Conservation (phyloP, 2,888 invertebrate species). For the Tachina grossa region DNA sequence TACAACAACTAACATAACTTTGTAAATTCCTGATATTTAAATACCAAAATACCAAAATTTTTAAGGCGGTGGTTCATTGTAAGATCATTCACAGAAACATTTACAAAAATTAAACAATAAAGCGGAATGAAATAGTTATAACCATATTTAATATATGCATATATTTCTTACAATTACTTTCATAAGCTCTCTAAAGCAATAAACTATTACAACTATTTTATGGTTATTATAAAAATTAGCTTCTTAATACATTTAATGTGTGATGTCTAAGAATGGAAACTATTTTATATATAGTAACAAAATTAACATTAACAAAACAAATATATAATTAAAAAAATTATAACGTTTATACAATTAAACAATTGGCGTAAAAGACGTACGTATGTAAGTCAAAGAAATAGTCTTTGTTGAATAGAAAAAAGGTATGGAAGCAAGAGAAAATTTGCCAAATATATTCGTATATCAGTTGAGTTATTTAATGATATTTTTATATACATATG, state of each 20-base stretch:
- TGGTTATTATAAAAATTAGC: constrained; percentile 62
- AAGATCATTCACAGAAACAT: constrained; percentile 20
- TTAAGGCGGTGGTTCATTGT: not conserved
- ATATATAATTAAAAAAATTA: constrained; percentile 5
- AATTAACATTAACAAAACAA: constrained; percentile 37
- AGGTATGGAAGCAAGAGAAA: not conserved
- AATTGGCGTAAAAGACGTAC: not conserved
- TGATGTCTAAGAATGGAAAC: constrained; percentile 51
- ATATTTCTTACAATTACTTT: constrained; percentile 56
- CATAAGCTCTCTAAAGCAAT: constrained; percentile 68
- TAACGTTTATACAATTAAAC: constrained; percentile 18
- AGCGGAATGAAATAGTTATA: constrained; percentile 53
- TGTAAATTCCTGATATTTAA: too few relatives aligned
- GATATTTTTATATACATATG: too few relatives aligned
- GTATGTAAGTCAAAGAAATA: not conserved
- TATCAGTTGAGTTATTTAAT: not conserved
- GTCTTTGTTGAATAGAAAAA: not conserved
- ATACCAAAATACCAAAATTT: not conserved
- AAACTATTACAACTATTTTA: constrained; percentile 67
- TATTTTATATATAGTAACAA: constrained; percentile 11
- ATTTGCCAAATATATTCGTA: not conserved
- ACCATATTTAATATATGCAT: constrained; percentile 33
- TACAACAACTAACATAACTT: too few relatives aligned
- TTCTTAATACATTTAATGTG: constrained; percentile 57
- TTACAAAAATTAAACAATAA: constrained; percentile 47